Percentiles rank a stretch among this genome's conserved stretches.
Evolutionary conservation across 2,113 vertebrate species (phyloP).

Genomic region (Puntigrus tetrazona): DNA sequence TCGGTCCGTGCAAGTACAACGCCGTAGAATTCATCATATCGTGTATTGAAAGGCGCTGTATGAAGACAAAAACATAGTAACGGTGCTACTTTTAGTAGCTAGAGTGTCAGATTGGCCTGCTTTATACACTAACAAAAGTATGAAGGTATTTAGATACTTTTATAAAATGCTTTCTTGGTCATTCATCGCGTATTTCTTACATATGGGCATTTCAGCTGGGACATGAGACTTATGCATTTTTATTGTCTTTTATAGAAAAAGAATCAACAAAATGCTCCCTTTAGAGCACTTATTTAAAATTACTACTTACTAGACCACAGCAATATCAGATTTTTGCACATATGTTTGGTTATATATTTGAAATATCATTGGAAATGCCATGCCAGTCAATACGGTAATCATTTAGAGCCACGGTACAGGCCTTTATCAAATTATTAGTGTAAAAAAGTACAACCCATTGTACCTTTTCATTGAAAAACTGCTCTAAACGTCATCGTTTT

Average conservation of each 20-base stretch:
- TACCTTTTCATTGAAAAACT: not conserved
- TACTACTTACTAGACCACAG: not conserved
- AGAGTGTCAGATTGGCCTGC: not conserved
- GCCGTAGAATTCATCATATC: too few species aligned
- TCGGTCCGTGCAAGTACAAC: not conserved
- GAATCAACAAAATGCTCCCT: not conserved
- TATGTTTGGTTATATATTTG: not conserved
- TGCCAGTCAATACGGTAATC: not conserved
- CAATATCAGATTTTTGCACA: not conserved
- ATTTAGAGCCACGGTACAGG: not conserved
- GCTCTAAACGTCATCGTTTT: not conserved
- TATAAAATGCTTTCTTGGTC: not conserved
- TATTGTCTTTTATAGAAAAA: not conserved
- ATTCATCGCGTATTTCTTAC: not conserved
- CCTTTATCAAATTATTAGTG: not conserved
- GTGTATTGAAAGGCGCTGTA: too few species aligned
- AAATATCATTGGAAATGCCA: not conserved
- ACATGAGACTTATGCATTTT: not conserved
- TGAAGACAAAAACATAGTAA: too few species aligned
- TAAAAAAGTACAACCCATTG: not conserved
- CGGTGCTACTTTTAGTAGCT: too few species aligned
- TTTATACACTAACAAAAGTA: not conserved
- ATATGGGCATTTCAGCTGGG: not conserved
- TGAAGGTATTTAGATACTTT: not conserved
- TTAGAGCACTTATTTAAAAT: not conserved